These are phyloP conservation scores for Limanda limanda DNA, from an alignment of 2,113 vertebrate genomes.

Conservation along the genomic window DNA sequence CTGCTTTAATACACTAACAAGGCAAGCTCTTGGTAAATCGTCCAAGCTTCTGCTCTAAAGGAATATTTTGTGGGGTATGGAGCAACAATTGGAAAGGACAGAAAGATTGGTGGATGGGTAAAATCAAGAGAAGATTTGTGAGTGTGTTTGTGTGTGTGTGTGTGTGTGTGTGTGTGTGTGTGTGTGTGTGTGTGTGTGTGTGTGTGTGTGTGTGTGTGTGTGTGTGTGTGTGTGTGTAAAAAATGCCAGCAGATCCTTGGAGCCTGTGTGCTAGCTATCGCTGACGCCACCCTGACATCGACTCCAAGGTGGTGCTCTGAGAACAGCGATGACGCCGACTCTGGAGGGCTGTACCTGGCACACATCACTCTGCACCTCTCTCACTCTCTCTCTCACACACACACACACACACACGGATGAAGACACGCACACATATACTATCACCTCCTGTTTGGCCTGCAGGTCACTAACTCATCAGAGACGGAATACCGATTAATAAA, in stretches of 20 bases:
- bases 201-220: constrained; percentile 24
- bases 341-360: constrained; percentile 66
- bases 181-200: constrained; percentile 18
- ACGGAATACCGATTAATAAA: constrained; percentile 23
- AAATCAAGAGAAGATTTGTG: constrained; percentile 8
- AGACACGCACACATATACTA: constrained; percentile 25
- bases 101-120: neutral
- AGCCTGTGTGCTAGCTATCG: constrained; percentile 20
- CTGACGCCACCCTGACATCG: constrained; percentile 62
- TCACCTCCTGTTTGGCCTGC: constrained; percentile 49
- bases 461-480: constrained; percentile 66
- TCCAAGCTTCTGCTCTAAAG: neutral
- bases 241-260: neutral
- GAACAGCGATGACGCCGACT: constrained; percentile 46
- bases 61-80: too few relatives aligned
- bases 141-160: constrained; percentile 17
- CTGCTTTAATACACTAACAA: too few relatives aligned
- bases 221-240: neutral
- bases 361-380: constrained; percentile 11
- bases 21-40: too few relatives aligned
- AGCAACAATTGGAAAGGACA: neutral
- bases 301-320: constrained; percentile 59
- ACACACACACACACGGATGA: constrained; percentile 35
- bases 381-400: neutral
- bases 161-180: constrained; percentile 11